Evolutionary conservation across 2,888 invertebrate species (phyloP), one percentile per base, ranked within the genome.

Genomic region (Volucella bombylans): DNA sequence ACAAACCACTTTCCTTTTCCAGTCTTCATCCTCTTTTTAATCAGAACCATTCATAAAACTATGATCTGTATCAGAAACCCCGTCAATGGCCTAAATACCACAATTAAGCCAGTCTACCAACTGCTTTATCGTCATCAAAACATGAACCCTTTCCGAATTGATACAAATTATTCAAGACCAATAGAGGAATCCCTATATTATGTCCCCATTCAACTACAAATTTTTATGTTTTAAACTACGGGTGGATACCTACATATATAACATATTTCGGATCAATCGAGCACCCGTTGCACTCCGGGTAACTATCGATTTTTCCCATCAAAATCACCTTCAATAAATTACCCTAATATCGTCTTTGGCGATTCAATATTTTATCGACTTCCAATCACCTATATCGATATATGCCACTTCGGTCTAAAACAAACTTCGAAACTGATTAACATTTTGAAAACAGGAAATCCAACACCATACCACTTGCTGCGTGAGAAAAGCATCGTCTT

Each of bases 1-100:
- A 31, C 31, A 31, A 31, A 31, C 31, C 4, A 31, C 6, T 31
- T 4, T 31, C 3, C 1, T 23, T 23, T 2, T 23, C 18, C 18
- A 31, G 31, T 31, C 31, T 6, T 1, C 31, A 31, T 31, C 31
- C 31, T 31, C 39, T 15, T 38, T 65, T 71, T 57, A 50, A 69
- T 47, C 55, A 62, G 43, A 39, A 71, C 62, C 55, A 64, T 71
- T 78, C 71, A 78, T 49, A 57, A 78, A 55, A 69, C 64, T 15
- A 38, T 55, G 55, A 55, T 55, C 38, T 55, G 18, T 38, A 55
- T 38, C 55, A 39, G 39, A 12, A 23, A 23, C 18, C 39, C 47
- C 39, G 18, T 18, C 47, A 62, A 14, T 55, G 67, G 15, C 45
- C 55, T 11, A 68, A 68, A 68, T 38, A 47, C 55, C 45, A 68